Base-by-base conservation (phyloP, 2,113 vertebrate species). In the Burhinus bistriatus region DNA sequence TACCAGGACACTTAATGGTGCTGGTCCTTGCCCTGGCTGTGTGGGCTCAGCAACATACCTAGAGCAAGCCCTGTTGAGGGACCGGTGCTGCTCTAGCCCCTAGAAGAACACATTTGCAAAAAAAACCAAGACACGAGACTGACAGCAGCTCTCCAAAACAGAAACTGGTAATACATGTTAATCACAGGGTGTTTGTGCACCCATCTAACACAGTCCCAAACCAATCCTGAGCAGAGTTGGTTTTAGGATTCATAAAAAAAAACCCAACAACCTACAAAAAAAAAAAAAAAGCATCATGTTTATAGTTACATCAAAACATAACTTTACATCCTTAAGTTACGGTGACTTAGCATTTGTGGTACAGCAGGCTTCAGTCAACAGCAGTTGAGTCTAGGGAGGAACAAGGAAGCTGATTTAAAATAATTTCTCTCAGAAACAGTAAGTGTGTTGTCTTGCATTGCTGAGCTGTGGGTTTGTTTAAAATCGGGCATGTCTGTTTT, bases 401-500 rank as follows among this genome's bases (percentile, higher is more conserved):
- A 57, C 17, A 89, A 64, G 44, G 76, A 89, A 81, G 6, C 34
- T 12, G 32, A 70, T 92, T 73, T 68, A 68, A 77, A 90, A 40
- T 62, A 66, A 92, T 83, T 88, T 51, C 38, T 75, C 36, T 89
- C 87, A 64, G 76, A 75, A 89, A 83, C 62, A 73, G 49, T 58
- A 47, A 73, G 36, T 80, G 70, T 92, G 89, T 94, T 88, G 94
- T 91, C 91, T 91, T 94, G 78, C 77, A 83, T 62, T 81, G 61
- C 68, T 44, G 93, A 91, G 65, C 68, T 85, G 83, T 57, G 81
- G 79, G 77, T 68, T 87, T 93, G 88, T 92, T 96, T 94, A 76
- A 94, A 91, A 92, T 80, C 0, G 3, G 57, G 80, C 73, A 75
- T 0, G 34, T 85, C 85, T 95, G 23, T 40, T 78, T 75, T 77